Evolutionary conservation across 2,113 vertebrate genomes (phyloP), one percentile per base, ranked within the genome.

Genomic region (Cranoglanis bouderius): DNA sequence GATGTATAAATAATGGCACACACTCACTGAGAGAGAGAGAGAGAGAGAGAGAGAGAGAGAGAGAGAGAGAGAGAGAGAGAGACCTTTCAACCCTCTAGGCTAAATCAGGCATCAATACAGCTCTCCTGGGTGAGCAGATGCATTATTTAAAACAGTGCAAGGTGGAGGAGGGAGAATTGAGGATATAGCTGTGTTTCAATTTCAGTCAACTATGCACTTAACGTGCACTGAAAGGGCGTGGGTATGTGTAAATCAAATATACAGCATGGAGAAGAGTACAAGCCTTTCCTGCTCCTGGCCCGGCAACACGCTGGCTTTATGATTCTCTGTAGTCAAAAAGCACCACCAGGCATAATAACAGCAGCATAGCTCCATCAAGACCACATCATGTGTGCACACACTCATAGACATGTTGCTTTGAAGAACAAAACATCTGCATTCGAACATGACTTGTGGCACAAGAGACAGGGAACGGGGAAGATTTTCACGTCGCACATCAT

Each of bases 111-210:
- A 84, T 74, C 88, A 87, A 90, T 90, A 87, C 43, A 74, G 19
- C 70, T 91, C 91, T 87, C 87, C 72, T 57, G 74, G 70, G 70
- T 84, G 75, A 87, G 87, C 89, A 74, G 85, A 88, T 92, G 87
- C 91, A 91, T 92, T 92, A 91, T 91, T 92, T 91, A 92, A 90
- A 86, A 61, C 86, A 83, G 82, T 84, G 72, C 55, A 86, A 84
- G n/a, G 89, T 63, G 35, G 43, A 89, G 65, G 53, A 82, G 32
- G 67, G 51, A 85, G 83, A 87, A 78, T 75, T 82, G 82, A 87
- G 80, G 43, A 77, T 61, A 51, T 46, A 26, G 80, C 32, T 67
- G 53, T 46, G 65, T 67, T 63, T 51, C 82, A 87, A 87, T 88
- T 84, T n/a, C 3, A 59, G 88, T 88, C 90, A 90, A 90, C 85